Evolutionary conservation across 1,140 invertebrate species (phyloP).

Genomic region (Chionoecetes opilio): DNA sequence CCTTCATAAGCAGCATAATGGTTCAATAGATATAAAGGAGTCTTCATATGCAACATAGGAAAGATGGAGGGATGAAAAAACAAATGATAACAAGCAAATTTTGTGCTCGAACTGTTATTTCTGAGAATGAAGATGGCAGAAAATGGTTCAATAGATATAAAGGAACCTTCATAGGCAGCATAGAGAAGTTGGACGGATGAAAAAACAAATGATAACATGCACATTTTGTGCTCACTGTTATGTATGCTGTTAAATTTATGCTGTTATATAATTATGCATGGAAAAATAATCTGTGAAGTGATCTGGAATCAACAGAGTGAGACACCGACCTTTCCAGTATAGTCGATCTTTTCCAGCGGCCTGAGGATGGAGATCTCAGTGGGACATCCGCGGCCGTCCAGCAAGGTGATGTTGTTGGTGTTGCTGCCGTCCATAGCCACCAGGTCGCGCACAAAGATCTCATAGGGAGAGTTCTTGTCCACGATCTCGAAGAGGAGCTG

Average conservation of each 20-base stretch:
- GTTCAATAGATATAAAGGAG: background rate
- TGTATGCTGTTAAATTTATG: background rate
- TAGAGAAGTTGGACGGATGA: too few relatives aligned
- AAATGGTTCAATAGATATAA: background rate
- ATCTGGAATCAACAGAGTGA: background rate
- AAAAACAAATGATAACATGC: too few relatives aligned
- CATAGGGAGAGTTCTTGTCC: constrained; percentile 85
- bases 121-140: too few relatives aligned
- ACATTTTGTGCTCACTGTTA: background rate
- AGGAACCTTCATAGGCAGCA: too few relatives aligned
- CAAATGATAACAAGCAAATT: too few relatives aligned
- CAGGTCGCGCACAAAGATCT: constrained; percentile 86
- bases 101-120: background rate
- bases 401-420: constrained; percentile 85
- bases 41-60: background rate
- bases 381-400: constrained; percentile 85
- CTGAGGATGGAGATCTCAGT: constrained; percentile 86
- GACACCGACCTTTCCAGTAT: constrained; percentile 81
- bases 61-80: background rate
- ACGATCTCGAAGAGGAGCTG: constrained; percentile 85
- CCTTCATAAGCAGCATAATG: background rate
- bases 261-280: too few relatives aligned
- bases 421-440: constrained; percentile 86
- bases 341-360: constrained; percentile 82
- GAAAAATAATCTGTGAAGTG: too few relatives aligned